Evolutionary conservation across 2,113 vertebrate species (phyloP), one percentile per base, ranked within the genome.

Genomic region (Trematomus loennbergii): DNA sequence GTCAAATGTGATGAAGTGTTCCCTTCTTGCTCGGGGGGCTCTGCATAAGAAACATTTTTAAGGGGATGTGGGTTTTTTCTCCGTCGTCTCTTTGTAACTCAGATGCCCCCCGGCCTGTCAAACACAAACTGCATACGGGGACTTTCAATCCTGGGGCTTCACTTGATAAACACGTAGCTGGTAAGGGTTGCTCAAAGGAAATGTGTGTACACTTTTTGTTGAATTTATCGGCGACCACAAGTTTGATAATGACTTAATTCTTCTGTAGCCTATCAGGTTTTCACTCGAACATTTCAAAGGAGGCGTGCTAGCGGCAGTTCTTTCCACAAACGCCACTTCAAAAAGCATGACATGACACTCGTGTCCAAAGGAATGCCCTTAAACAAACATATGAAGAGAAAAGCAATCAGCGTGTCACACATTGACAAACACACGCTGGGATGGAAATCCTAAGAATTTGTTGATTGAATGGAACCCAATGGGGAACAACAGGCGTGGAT

Each of bases 1-100:
- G 88, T 92, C 87, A 87, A 86, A 91, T 84, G 91, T 87, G 87
- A 90, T 92, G 68, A 88, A 91, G 81, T 67, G 78, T 81, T 72
- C 83, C 81, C 83, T 78, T 87, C 73, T 85, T 64, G 84, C 79
- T 90, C 63, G 52, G 77, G 83, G 84, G 84, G 73, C 74, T 90
- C 73, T 72, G 83, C 85, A 88, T 91, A 85, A 90, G 87, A 89
- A 87, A 86, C 75, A 71, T 79, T 89, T 88, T 87, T 78, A 89
- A 83, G 83, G 85, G 85, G 81, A 60, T 65, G 84, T 68, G 16
- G 15, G 57, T 71, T 5, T 18, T 60, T 18, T 61, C 0, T 18
- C 79, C 54, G 57, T 63, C 62, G 68, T 87, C 82, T 85, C 90
- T 90, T 89, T 88, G 74, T 72, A 90, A 89, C 85, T 90, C 15